Percentiles rank a stretch among this genome's conserved stretches.
Conservation (phyloP, 1,140 invertebrate genomes). For the Choristoneura fumiferana region DNA sequence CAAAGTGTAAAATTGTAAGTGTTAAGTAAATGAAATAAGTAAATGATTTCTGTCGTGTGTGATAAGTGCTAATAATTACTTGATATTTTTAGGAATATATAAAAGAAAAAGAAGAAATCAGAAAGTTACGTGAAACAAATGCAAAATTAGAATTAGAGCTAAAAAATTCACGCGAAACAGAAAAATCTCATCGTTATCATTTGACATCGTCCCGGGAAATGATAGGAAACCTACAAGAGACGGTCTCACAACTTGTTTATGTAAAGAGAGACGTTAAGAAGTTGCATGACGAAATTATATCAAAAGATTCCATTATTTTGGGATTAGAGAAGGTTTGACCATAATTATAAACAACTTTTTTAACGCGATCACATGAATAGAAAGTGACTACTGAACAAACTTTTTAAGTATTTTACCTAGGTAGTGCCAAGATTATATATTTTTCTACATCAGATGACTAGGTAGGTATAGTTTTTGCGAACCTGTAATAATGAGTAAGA, state of each 20-base stretch:
- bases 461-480: too few species aligned
- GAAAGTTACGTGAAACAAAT: constrained; percentile 51
- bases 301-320: constrained; percentile 49
- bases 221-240: constrained; percentile 69
- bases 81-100: constrained; percentile 41
- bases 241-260: constrained; percentile 67
- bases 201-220: constrained; percentile 65
- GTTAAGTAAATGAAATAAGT: too few species aligned
- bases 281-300: constrained; percentile 55
- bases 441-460: too few species aligned
- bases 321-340: constrained; percentile 51
- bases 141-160: constrained; percentile 59
- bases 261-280: constrained; percentile 67
- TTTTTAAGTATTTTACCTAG: too few species aligned
- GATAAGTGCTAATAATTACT: constrained; percentile 6
- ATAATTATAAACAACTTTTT: too few species aligned
- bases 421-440: too few species aligned
- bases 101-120: constrained; percentile 54
- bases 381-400: too few species aligned
- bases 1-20: constrained; percentile 64
- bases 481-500: too few species aligned
- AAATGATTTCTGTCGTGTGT: too few species aligned
- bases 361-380: too few species aligned
- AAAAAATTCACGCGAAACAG: constrained; percentile 53
- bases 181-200: constrained; percentile 64